Conservation (phyloP, 2,113 vertebrate species). For the Pluvialis apricaria region DNA sequence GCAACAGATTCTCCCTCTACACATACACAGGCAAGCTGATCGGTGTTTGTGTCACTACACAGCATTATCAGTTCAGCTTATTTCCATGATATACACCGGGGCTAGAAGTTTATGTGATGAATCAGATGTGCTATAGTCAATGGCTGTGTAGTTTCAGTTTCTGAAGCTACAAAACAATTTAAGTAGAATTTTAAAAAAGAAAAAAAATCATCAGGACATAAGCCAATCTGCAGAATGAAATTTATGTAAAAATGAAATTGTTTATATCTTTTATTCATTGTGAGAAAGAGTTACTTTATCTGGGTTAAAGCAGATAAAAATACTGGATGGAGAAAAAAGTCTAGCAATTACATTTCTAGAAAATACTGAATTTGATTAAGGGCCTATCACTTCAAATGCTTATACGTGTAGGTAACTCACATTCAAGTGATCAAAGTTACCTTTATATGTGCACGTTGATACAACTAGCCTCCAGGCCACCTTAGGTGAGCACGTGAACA, state of each 20-base stretch:
- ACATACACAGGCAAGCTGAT: neutral
- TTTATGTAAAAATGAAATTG: neutral
- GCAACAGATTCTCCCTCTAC: neutral
- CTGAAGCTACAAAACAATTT: neutral
- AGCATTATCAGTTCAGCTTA: neutral
- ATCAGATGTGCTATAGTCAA: neutral
- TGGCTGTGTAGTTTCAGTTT: neutral
- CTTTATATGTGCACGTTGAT: neutral
- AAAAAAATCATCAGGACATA: neutral
- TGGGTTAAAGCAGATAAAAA: neutral
- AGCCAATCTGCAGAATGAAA: neutral
- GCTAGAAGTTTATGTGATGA: neutral
- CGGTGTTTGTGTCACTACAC: rapidly evolving
- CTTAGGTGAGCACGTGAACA: neutral
- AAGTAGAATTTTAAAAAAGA: neutral
- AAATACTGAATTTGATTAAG: neutral
- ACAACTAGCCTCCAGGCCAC: neutral
- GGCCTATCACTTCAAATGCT: neutral
- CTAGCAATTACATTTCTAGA: neutral
- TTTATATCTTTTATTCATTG: neutral
- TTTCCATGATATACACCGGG: neutral
- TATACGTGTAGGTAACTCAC: neutral
- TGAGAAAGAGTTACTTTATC: neutral
- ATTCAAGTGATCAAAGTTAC: neutral
- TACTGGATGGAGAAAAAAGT: neutral